Conservation (phyloP, 1,140 invertebrate genomes). For the Trachymyrmex cornetzi region DNA sequence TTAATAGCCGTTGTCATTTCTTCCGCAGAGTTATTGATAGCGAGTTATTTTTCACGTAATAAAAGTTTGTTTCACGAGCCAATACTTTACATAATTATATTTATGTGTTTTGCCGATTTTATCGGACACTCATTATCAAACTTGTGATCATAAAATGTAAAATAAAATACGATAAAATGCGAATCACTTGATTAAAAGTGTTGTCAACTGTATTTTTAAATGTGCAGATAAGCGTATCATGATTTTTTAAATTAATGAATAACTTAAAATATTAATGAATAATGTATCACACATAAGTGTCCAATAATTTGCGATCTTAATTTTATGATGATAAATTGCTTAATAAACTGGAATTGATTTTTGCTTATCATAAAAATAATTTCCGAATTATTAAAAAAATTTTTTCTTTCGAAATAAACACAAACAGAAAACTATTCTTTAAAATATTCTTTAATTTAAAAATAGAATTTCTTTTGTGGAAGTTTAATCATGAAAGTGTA, state of each 20-base stretch:
- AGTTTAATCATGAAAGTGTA: background rate
- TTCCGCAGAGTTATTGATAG: constrained; percentile 38
- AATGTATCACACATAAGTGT: background rate
- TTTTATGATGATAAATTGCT: background rate
- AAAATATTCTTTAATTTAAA: background rate
- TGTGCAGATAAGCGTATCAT: constrained; percentile 6
- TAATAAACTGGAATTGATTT: background rate
- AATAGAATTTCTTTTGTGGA: background rate
- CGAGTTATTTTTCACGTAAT: constrained; percentile 32
- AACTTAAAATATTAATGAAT: background rate
- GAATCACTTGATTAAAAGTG: background rate
- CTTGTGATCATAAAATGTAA: background rate
- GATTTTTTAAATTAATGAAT: background rate
- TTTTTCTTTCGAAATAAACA: background rate
- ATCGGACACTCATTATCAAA: constrained; percentile 2
- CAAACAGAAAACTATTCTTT: background rate
- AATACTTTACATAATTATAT: constrained; percentile 52
- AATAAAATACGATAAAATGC: background rate
- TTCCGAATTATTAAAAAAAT: background rate
- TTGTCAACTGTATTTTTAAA: background rate
- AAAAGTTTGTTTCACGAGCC: constrained; percentile 22
- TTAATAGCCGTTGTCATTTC: constrained; percentile 44
- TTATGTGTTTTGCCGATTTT: constrained; percentile 7
- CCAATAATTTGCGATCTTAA: background rate
- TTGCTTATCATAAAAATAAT: background rate